Evolutionary conservation across 1,140 invertebrate species (phyloP), one percentile per base, ranked within the genome.

Genomic region (Drosophila sp.): DNA sequence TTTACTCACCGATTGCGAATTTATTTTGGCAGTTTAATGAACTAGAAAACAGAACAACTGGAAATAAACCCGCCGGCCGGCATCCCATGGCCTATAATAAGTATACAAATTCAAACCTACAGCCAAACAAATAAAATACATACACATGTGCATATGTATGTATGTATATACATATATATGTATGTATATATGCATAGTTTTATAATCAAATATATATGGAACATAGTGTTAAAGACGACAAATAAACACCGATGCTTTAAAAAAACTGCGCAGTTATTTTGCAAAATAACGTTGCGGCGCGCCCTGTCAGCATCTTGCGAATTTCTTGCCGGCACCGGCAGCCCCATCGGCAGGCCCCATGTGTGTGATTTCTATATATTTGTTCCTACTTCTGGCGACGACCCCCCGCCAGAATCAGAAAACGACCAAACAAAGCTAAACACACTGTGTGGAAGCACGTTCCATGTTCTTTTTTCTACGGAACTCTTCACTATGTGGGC

Each of bases 1-100:
- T n/a, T n/a, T n/a, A n/a, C 64, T 74, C 25, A 50, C 44, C 44
- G 44, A 54, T 74, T 62, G 55, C 33, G 23, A 57, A 64, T 50
- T 72, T 66, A 47, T 62, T 71, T 73, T 30, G 62, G 41, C 63
- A 66, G 80, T 79, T 79, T 82, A 41, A 75, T 82, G 80, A 83
- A 83, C 80, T 74, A 54, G n/a, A 44, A 1, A 1, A 70, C 65
- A 71, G 60, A 38, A 41, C 47, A 60, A 54, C 66, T 63, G 73
- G 73, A 50, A 63, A 73, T 69, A 79, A 75, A 73, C 76, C 76
- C 70, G 76, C 75, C 67, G 76, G 75, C 65, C 58, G 55, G 47
- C 57, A 61, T 70, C 72, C 64, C 71, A 72, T 68, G 57, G 60
- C 72, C 72, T 61, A 75, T 47, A 68, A 68, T 65, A 40, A 32